phyloP scores from a whole-genome alignment of 2,113 vertebrate species.

The Oreamnos americanus region DNA sequence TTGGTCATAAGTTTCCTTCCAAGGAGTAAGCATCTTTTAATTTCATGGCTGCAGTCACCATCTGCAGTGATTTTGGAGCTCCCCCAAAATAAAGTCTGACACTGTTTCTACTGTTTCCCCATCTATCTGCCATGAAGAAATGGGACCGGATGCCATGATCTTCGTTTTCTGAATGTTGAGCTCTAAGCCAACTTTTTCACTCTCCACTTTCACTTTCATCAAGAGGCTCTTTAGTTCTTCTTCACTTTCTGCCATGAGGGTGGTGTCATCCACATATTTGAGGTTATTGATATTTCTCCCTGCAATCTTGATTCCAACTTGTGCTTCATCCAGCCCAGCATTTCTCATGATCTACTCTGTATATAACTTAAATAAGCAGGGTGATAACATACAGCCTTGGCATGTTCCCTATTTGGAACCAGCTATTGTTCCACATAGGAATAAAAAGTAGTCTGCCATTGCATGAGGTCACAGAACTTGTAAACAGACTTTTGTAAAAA shows the following conservation, averaged over 20 bases:
- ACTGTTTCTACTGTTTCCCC: background rate
- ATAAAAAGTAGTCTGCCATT: background rate
- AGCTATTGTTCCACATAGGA: background rate
- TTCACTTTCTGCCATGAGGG: background rate
- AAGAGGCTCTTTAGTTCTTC: background rate
- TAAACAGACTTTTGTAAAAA: background rate
- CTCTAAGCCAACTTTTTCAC: background rate
- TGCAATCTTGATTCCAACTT: background rate
- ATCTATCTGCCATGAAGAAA: background rate
- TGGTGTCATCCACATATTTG: background rate
- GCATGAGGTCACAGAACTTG: background rate
- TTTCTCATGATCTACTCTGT: background rate
- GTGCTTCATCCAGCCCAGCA: background rate
- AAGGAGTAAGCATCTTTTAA: background rate
- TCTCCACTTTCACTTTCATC: background rate
- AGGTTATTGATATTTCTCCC: background rate
- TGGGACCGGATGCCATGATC: background rate
- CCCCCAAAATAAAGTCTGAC: background rate
- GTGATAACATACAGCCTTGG: background rate
- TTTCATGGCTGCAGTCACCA: background rate
- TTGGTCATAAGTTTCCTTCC: fast-evolving
- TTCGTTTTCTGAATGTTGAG: background rate
- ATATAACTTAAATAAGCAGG: background rate
- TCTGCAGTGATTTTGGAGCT: background rate
- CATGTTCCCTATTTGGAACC: background rate